Conservation (phyloP, 1,140 invertebrate species). For the Nephila pilipes region DNA sequence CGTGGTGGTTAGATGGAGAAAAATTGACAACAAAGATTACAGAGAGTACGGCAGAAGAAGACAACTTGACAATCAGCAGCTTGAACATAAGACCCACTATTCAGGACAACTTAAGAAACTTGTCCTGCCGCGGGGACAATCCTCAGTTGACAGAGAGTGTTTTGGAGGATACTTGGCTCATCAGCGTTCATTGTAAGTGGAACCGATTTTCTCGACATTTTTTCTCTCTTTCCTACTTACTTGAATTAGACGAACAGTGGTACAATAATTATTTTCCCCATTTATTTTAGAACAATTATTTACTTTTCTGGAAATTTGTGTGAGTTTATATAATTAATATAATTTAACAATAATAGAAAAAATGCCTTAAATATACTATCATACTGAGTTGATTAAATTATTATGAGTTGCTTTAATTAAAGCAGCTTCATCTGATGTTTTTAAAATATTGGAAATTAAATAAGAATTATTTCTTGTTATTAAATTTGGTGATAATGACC, state of each 20-base stretch:
- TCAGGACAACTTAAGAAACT: slow-evolving; percentile 89
- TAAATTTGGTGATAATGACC: too few relatives aligned
- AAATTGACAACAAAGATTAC: slow-evolving; percentile 85
- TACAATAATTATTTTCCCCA: background rate
- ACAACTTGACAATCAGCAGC: slow-evolving; percentile 79
- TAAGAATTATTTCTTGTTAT: too few relatives aligned
- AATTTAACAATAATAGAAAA: too few relatives aligned
- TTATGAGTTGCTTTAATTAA: too few relatives aligned
- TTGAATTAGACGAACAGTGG: background rate
- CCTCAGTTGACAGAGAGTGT: slow-evolving; percentile 84
- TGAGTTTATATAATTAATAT: too few relatives aligned
- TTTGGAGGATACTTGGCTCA: slow-evolving; percentile 91
- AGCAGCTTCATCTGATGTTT: too few relatives aligned
- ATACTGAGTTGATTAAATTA: too few relatives aligned
- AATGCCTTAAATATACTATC: too few relatives aligned
- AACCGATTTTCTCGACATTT: background rate
- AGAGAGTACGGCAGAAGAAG: slow-evolving; percentile 71
- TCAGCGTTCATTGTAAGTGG: slow-evolving; percentile 92
- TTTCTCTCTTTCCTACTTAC: background rate
- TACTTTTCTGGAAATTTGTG: too few relatives aligned
- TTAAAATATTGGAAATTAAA: too few relatives aligned
- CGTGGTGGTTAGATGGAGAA: slow-evolving; percentile 94
- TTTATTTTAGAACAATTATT: too few relatives aligned
- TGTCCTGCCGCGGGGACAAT: slow-evolving; percentile 92
- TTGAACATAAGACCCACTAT: slow-evolving; percentile 84